phyloP scores from a whole-genome alignment of 2,888 invertebrate species.

The Ischnura elegans region DNA sequence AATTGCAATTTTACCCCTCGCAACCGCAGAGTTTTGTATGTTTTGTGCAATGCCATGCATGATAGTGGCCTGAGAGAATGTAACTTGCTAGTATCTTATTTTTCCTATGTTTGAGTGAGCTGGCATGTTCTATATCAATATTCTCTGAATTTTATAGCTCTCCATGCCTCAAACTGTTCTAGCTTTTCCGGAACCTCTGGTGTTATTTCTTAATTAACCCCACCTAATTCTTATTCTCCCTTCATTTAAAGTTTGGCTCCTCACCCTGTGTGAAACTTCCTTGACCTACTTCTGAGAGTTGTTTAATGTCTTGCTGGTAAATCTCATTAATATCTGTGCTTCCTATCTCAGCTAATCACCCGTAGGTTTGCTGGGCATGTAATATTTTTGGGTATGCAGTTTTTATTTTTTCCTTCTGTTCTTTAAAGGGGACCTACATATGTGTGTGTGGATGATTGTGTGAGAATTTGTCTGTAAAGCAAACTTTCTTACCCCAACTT shows the following conservation, averaged over 20 bases:
- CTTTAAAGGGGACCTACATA: slow-evolving; percentile 34
- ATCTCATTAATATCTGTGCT: slow-evolving; percentile 35
- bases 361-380: slow-evolving; percentile 59
- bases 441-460: slow-evolving; percentile 51
- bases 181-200: slow-evolving; percentile 21
- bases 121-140: not conserved
- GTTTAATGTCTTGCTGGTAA: slow-evolving; percentile 52
- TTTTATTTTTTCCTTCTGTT: slow-evolving; percentile 5
- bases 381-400: slow-evolving; percentile 53
- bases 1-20: not conserved
- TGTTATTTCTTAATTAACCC: not conserved
- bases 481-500: not conserved
- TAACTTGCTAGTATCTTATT: not conserved
- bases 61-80: not conserved
- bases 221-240: not conserved
- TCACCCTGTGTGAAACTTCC: not conserved
- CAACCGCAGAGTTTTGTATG: not conserved
- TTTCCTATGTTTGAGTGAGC: slow-evolving; percentile 28
- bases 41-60: not conserved
- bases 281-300: slow-evolving; percentile 6
- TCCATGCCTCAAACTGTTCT: slow-evolving; percentile 4
- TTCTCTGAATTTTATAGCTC: not conserved
- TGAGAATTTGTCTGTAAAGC: slow-evolving; percentile 49
- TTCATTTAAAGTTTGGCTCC: slow-evolving; percentile 1
- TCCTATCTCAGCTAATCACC: slow-evolving; percentile 50